Conservation (phyloP, 2,797 vertebrate genomes). For the Danio tinwini region DNA sequence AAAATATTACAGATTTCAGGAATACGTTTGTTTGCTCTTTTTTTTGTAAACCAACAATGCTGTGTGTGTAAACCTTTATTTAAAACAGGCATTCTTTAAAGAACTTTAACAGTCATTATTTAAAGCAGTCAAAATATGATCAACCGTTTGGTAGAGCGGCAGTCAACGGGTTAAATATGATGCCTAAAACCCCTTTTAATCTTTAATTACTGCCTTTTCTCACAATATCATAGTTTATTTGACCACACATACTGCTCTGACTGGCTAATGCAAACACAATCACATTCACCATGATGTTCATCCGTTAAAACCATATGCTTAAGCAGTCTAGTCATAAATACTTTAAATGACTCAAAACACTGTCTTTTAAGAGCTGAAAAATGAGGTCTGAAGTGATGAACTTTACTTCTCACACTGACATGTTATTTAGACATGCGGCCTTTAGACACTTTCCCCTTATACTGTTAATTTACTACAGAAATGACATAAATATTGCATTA, state of each 20-base stretch:
- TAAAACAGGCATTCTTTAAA: too few relatives aligned
- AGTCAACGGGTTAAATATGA: too few relatives aligned
- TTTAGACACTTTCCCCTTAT: slow-evolving; percentile 40
- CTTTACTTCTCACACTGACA: slow-evolving; percentile 65
- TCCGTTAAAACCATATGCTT: slow-evolving; percentile 45
- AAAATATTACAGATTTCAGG: too few relatives aligned
- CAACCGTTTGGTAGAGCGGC: too few relatives aligned
- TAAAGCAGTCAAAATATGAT: too few relatives aligned
- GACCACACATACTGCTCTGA: slow-evolving; percentile 21
- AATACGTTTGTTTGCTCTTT: too few relatives aligned
- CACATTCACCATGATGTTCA: slow-evolving; percentile 34
- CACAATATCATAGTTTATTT: slow-evolving; percentile 13
- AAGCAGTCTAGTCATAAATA: slow-evolving; percentile 42
- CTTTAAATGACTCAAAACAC: slow-evolving; percentile 64
- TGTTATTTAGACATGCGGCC: slow-evolving; percentile 76
- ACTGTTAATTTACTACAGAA: slow-evolving; percentile 4
- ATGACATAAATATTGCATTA: slow-evolving; percentile 37
- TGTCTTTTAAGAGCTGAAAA: slow-evolving; percentile 38
- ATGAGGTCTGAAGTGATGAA: slow-evolving; percentile 23
- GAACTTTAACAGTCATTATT: too few relatives aligned
- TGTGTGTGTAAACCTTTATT: too few relatives aligned
- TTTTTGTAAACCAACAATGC: too few relatives aligned
- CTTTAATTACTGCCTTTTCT: slow-evolving; percentile 16
- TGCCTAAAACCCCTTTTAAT: not conserved
- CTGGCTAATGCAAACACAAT: slow-evolving; percentile 38